Evolutionary conservation across 2,888 invertebrate genomes (phyloP).

Genomic region (Pemphredon lugubris): DNA sequence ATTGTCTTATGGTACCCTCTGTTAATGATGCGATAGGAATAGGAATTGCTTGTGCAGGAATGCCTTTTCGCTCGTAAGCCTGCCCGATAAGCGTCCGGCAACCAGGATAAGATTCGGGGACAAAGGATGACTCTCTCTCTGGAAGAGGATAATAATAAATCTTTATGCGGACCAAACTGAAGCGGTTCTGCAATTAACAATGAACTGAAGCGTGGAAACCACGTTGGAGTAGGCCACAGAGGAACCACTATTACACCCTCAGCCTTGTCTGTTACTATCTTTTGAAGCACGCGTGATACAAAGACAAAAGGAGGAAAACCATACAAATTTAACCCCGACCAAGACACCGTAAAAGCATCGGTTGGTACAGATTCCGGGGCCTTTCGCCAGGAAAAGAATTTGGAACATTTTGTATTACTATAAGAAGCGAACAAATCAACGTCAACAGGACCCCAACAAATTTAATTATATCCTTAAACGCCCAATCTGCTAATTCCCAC

Average conservation of each 20-base stretch:
- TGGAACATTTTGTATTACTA: constrained; percentile 7
- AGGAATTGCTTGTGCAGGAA: neutral
- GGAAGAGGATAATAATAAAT: too few species aligned
- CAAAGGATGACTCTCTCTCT: constrained; percentile 46
- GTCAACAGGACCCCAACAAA: too few species aligned
- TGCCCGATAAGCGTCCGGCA: constrained; percentile 39
- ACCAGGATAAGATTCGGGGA: constrained; percentile 60
- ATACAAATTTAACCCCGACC: constrained; percentile 9
- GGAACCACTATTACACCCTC: too few species aligned
- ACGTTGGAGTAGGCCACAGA: too few species aligned
- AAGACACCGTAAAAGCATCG: constrained; percentile 15
- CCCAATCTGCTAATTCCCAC: constrained; percentile 6
- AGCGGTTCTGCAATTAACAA: too few species aligned
- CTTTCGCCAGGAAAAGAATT: constrained; percentile 5
- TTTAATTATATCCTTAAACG: too few species aligned
- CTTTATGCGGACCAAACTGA: too few species aligned
- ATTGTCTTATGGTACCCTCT: constrained; percentile 7
- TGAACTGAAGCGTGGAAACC: too few species aligned
- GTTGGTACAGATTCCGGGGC: constrained; percentile 1
- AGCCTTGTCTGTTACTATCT: neutral
- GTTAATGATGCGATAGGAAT: neutral
- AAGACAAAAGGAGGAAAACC: constrained; percentile 8
- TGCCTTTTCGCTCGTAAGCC: constrained; percentile 15
- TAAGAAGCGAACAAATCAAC: too few species aligned
- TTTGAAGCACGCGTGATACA: neutral